Base-by-base conservation (phyloP, 2,113 vertebrate genomes). In the Coryphaenoides rupestris region DNA sequence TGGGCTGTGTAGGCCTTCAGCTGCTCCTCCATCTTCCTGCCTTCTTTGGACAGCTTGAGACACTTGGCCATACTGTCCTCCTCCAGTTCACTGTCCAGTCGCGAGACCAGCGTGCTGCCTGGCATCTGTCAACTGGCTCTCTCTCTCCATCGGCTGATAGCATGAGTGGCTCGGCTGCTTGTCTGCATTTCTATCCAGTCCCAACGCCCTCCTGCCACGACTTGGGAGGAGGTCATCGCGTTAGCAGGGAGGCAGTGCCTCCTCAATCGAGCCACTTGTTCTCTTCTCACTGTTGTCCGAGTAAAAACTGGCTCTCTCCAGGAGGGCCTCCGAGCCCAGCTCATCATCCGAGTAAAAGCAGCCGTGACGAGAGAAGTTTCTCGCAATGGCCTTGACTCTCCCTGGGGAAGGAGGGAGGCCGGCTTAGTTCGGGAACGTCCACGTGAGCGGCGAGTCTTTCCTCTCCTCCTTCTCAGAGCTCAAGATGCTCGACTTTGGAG, bases 331-430 rank as follows among this genome's bases (percentile, higher is more conserved):
- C 0, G 89, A 84, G 52, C 87, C 78, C 60, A 86, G 87, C 49
- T 89, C 89, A 1, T 90, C 89, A 6, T 92, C 89, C 3, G 87
- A 89, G 57, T 89, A 86, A 77, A 91, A 91, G 74, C 90, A 92
- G 59, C 89, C 87, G 21, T 87, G 89, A 17, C 85, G 89, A 19
- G 89, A 90, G 56, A 91, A 85, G 74, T 90, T 90, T 63, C 82
- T 86, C 61, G 88, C 87, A 83, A 90, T 88, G 58, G 84, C 74
- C 21, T 71, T 86, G 1, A 90, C 89, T 62, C 87, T 84, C 4
- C 88, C 86, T 4, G 90, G 90, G 3, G 90, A n/a, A 92, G 2
- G 78, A 73, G 2, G 83, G 72, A 55, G 81, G 78, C 63, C 80
- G 80, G 55, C 75, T 82, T 22, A 79, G 53, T 62, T 83, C 82